A percentile compares a stretch with the other conserved stretches of the same genome.
These are phyloP conservation scores for Cavia porcellus DNA, from an alignment of 2,113 vertebrate genomes.

Conservation along the genomic window DNA sequence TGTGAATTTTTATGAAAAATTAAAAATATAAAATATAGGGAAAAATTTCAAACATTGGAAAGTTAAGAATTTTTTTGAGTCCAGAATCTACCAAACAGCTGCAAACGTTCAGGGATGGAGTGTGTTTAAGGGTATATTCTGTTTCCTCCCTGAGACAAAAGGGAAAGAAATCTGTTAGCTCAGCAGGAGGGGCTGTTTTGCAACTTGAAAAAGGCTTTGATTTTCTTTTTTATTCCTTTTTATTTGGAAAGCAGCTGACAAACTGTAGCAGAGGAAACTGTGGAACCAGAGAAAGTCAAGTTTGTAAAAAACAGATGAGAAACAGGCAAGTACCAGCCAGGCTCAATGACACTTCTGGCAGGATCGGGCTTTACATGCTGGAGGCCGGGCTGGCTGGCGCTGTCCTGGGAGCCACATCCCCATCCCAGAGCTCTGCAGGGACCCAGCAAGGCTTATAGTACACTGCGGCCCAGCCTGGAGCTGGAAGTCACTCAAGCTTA, in stretches of 20 bases:
- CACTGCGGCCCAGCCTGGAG: background rate
- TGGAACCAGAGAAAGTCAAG: constrained; percentile 60
- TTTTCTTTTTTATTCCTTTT: constrained; percentile 65
- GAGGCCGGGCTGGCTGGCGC: background rate
- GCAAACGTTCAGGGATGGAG: constrained; percentile 53
- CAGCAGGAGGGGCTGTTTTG: constrained; percentile 58
- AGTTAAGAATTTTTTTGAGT: background rate
- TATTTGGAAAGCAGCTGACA: constrained; percentile 65
- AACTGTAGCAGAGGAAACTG: constrained; percentile 48
- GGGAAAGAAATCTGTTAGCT: constrained; percentile 74
- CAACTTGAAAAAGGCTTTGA: constrained; percentile 70
- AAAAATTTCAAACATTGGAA: background rate
- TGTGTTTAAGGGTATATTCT: constrained; percentile 67
- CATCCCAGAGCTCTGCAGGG: background rate
- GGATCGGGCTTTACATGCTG: background rate
- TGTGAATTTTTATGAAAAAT: constrained; percentile 58
- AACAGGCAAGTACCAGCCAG: background rate
- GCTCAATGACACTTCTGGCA: background rate
- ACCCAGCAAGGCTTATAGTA: background rate
- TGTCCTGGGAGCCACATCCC: background rate
- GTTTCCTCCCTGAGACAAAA: constrained; percentile 72
- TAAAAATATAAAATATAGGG: background rate
- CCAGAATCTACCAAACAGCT: constrained; percentile 71
- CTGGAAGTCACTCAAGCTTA: constrained; percentile 5
- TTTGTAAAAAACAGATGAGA: constrained; percentile 52